Conservation (phyloP, 2,797 vertebrate genomes). For the Manis pentadactyla region DNA sequence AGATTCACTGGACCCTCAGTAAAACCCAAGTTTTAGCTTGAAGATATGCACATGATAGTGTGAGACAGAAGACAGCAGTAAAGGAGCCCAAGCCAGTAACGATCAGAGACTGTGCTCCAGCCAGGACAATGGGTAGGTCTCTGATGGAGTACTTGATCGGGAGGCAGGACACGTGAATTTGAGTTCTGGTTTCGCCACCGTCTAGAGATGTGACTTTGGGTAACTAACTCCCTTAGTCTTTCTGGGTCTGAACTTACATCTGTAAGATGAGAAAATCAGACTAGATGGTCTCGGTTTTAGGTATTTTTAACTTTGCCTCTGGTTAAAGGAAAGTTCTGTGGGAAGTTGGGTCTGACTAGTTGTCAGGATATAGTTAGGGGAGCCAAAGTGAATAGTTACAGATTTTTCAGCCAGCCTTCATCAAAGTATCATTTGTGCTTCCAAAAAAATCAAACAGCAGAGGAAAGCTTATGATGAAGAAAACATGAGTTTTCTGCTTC, state of each 20-base stretch:
- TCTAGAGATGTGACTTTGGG: neutral
- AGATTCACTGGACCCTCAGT: neutral
- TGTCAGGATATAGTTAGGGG: neutral
- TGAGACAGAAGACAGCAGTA: neutral
- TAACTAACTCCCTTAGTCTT: neutral
- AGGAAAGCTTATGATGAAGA: neutral
- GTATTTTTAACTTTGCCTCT: constrained; percentile 40
- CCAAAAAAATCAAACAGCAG: neutral
- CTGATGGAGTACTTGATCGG: neutral
- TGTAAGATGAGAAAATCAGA: constrained; percentile 18
- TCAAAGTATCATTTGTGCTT: neutral
- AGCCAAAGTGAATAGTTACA: neutral
- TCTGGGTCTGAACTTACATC: neutral
- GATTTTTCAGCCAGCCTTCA: neutral
- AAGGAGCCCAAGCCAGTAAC: neutral
- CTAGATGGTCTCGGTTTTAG: neutral
- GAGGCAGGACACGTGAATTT: neutral
- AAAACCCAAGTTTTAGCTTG: constrained; percentile 35
- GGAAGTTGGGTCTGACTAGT: neutral
- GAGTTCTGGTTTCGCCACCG: neutral
- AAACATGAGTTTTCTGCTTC: neutral
- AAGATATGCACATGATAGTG: neutral
- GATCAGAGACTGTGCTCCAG: neutral
- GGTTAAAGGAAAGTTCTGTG: constrained; percentile 29
- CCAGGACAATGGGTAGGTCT: neutral